Base-by-base conservation (phyloP, 2,888 invertebrate genomes). In the Ypsolopha scabrella region DNA sequence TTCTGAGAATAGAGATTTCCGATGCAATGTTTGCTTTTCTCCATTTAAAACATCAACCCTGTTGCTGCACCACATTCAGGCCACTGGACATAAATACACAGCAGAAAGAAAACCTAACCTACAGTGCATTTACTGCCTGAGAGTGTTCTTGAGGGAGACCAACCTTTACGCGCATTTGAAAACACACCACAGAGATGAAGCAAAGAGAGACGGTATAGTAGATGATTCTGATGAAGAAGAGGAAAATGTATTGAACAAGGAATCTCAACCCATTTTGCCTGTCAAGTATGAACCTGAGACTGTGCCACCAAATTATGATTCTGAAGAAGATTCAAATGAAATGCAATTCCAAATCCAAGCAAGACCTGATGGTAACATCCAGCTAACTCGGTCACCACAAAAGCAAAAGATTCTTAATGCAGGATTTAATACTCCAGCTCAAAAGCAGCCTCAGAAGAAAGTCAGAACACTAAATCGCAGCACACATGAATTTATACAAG, bases 91-190 rank as follows among this genome's bases (percentile, higher is more conserved):
- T 61, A 87, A 83, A 61, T 75, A 75, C 51, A 68, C 68, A 60
- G 63, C 73, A 41, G 81, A 85, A 8, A 85, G 65, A 59, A 81
- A 83, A 60, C 67, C 70, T 46, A 86, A 82, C 58, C 78, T 88
- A 49, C 88, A 89, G 58, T 90, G 95, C 72, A 90, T 91, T 49
- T 94, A 94, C 65, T 96, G 95, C 67, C 88, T 89, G 52, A 93
- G 92, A 68, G 83, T 89, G 53, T 94, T 94, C 68, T 88, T 90
- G 34, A 88, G 93, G 35, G 89, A 91, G 56, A 80, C 89, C 33
- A 91, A 91, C 67, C 78, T 94, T 39, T 93, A 93, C 73, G 88
- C 89, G 4, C 94, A 94, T 65, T 87, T 94, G 62, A 90, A 91
- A 67, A 78, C 87, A 11, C 76, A 87, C 62, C 94, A 94, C 64